Evolutionary conservation across 2,888 invertebrate species (phyloP).

Genomic region (Pocota personata): DNA sequence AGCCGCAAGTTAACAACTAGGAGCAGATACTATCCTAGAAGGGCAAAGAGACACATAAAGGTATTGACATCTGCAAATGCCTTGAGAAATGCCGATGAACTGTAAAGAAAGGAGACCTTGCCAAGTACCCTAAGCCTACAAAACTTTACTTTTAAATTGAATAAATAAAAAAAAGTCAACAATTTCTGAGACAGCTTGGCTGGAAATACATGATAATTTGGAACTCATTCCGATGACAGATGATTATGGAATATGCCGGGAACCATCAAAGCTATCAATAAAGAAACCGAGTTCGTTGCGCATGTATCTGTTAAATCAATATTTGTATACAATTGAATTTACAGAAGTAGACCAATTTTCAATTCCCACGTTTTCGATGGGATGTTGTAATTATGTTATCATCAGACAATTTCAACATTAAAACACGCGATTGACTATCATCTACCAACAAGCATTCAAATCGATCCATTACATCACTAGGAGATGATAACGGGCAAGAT

Average conservation of each 20-base stretch:
- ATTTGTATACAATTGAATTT: conserved; percentile 3
- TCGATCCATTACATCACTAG: conserved; percentile 24
- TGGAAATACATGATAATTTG: conserved; percentile 27
- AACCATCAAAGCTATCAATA: conserved; percentile 28
- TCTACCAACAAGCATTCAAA: not conserved
- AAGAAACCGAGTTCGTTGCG: not conserved
- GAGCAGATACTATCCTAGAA: no score
- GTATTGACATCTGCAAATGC: no score
- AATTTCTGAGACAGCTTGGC: conserved; percentile 50
- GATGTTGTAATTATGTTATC: conserved; percentile 13
- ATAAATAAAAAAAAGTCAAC: not conserved
- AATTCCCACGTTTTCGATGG: conserved; percentile 33
- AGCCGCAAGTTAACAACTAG: no score
- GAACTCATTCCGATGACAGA: conserved; percentile 3
- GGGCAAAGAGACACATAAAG: no score
- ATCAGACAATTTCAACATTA: not conserved
- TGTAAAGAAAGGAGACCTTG: no score
- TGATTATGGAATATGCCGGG: conserved; percentile 9
- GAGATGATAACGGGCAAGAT: not conserved
- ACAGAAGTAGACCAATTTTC: not conserved
- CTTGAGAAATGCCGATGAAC: no score
- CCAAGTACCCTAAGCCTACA: no score
- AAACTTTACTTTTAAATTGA: no score
- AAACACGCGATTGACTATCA: not conserved
- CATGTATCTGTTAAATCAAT: conserved; percentile 25